Base-by-base conservation (phyloP, 2,888 invertebrate genomes). In the Sturmia bella region DNA sequence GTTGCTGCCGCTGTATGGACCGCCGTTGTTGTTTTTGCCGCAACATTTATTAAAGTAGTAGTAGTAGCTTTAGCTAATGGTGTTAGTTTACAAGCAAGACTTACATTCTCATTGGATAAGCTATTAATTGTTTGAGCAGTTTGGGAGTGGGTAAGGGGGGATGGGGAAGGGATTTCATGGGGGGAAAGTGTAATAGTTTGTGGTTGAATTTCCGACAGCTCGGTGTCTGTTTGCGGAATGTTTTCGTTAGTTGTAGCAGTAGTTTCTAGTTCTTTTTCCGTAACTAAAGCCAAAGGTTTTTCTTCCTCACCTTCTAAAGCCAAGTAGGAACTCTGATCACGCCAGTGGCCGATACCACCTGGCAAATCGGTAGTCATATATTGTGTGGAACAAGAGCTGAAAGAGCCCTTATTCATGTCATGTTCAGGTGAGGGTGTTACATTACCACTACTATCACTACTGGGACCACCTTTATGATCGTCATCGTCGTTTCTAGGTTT, bases 271-370 rank as follows among this genome's bases (percentile, higher is more conserved):
- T 70, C 70, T 63, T 68, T 56, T 63, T 59, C 12, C 12, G 17
- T 15, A 37, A 19, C 48, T 41, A 66, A 19, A 54, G 50, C 74
- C 17, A 69, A 45, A 52, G 24, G 57, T 43, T 52, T 52, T 57
- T 27, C 66, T 15, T 43, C 50, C 37, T 54, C 59, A 66, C 68
- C 91, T 89, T 94, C 94, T 87, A 92, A 88, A 86, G 94, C 92
- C 86, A 96, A 91, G 87, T 95, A 96, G 63, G 96, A 95, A 88
- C 95, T 96, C 88, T 95, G 93, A 88, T 95, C 96, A 89, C 93
- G 94, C 96, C 96, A 96, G 88, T 95, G 94, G 89, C 95, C 95
- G 86, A 96, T 93, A 72, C 96, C 96, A 82, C 95, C 95, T 6
- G 96, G 96, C 84, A 96, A 91, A 90, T 95, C 95, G 87, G 95